phyloP scores from a whole-genome alignment of 2,797 vertebrate species.

The Picus viridis region DNA sequence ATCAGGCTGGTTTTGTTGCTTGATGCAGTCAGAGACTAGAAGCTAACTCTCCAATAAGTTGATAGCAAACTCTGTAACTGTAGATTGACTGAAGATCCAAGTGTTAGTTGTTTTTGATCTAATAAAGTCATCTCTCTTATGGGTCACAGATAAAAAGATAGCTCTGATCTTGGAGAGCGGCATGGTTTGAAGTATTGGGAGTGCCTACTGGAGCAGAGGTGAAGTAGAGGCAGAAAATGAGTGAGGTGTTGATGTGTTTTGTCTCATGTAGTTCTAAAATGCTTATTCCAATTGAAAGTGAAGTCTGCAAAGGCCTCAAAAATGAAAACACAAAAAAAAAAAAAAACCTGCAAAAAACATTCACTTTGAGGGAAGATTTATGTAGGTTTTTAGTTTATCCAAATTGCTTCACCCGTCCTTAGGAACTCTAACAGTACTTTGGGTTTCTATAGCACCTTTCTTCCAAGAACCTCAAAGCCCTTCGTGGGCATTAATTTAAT shows the following conservation, averaged over 20 bases:
- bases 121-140: background rate
- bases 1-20: background rate
- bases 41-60: background rate
- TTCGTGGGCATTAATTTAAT: slow-evolving; percentile 70
- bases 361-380: slow-evolving; percentile 19
- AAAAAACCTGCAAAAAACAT: background rate
- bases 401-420: slow-evolving; percentile 36
- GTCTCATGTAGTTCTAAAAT: background rate
- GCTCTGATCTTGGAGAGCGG: background rate
- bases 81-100: background rate
- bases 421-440: slow-evolving; percentile 35
- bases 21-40: background rate
- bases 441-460: slow-evolving; percentile 66
- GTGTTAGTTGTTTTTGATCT: background rate
- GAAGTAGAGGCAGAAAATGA: background rate
- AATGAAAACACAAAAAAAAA: slow-evolving; percentile 3
- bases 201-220: background rate
- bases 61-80: background rate
- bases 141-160: background rate
- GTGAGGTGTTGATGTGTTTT: background rate
- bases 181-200: background rate
- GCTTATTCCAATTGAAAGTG: slow-evolving; percentile 7
- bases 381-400: slow-evolving; percentile 28
- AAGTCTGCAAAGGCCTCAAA: slow-evolving; percentile 12
- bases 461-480: slow-evolving; percentile 62